Conservation (phyloP, 2,113 vertebrate species). For the Zosterops pallidus region DNA sequence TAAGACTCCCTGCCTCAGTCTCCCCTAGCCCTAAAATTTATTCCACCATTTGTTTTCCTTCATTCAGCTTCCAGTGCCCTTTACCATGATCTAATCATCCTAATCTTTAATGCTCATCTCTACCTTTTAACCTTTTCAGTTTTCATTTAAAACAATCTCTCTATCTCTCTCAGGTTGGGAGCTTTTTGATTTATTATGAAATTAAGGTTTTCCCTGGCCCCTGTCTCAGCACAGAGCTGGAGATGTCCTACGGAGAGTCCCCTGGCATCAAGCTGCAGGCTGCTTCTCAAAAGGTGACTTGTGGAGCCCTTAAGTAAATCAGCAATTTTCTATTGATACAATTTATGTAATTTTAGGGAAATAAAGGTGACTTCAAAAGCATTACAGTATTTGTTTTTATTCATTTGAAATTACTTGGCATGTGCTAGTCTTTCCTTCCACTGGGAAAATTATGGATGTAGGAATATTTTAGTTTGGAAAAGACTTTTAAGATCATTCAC, state of each 20-base stretch:
- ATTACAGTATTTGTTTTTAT: not conserved
- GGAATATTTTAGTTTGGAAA: not conserved
- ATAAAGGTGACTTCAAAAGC: not conserved
- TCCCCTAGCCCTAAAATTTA: slow-evolving; percentile 6
- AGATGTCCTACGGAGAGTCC: not conserved
- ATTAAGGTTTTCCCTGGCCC: not conserved
- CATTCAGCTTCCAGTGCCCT: not conserved
- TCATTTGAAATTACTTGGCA: not conserved
- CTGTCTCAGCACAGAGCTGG: not conserved
- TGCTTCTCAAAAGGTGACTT: slow-evolving; percentile 2
- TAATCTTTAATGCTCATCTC: slow-evolving; percentile 48
- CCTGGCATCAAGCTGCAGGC: not conserved
- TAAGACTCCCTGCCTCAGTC: slow-evolving; percentile 10
- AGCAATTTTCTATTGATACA: not conserved
- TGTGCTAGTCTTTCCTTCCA: not conserved
- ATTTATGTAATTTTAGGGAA: not conserved
- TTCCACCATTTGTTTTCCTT: not conserved
- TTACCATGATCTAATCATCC: slow-evolving; percentile 58
- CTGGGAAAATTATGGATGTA: not conserved
- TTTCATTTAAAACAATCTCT: slow-evolving; percentile 54
- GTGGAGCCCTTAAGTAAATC: slow-evolving; percentile 9
- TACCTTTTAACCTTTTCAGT: slow-evolving; percentile 51
- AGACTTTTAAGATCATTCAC: not conserved
- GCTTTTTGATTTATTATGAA: not conserved
- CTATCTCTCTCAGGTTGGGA: slow-evolving; percentile 9